Percentiles rank a stretch among this genome's conserved stretches.
Conservation (phyloP, 1,140 invertebrate species). For the Liolophura sinensis region DNA sequence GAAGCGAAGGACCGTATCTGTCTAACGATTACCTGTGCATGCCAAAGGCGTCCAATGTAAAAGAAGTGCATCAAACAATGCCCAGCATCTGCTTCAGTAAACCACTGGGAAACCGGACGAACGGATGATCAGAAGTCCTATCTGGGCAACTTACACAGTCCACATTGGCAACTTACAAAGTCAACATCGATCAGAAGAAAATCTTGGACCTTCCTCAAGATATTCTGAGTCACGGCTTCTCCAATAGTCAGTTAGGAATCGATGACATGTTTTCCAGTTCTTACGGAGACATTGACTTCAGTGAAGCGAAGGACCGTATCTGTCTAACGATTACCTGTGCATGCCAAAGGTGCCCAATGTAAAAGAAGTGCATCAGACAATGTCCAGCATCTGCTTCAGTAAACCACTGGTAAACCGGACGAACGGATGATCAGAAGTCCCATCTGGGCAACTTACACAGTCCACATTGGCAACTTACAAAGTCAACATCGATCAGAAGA, state of each 20-base stretch:
- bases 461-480: constrained; percentile 84
- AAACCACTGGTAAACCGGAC: constrained; percentile 63
- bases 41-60: constrained; percentile 8
- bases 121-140: constrained; percentile 72
- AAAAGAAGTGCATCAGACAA: constrained; percentile 6
- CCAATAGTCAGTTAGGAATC: constrained; percentile 78
- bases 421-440: constrained; percentile 72
- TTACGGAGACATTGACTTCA: constrained; percentile 77
- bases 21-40: constrained; percentile 16
- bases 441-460: constrained; percentile 80
- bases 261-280: constrained; percentile 87
- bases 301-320: constrained; percentile 62
- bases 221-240: constrained; percentile 70
- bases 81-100: constrained; percentile 9
- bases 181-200: constrained; percentile 65
- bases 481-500: constrained; percentile 64
- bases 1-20: constrained; percentile 31
- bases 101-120: constrained; percentile 65
- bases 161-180: constrained; percentile 79
- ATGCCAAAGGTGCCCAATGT: constrained; percentile 7
- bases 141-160: no score
- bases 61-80: constrained; percentile 10
- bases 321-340: constrained; percentile 22
- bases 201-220: constrained; percentile 70
- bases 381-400: constrained; percentile 10